A percentile compares a stretch with the other conserved stretches of the same genome.
Conservation (phyloP, 30 jellyfish, hydroid and myxozoan species). For the Rhopilema esculentum region DNA sequence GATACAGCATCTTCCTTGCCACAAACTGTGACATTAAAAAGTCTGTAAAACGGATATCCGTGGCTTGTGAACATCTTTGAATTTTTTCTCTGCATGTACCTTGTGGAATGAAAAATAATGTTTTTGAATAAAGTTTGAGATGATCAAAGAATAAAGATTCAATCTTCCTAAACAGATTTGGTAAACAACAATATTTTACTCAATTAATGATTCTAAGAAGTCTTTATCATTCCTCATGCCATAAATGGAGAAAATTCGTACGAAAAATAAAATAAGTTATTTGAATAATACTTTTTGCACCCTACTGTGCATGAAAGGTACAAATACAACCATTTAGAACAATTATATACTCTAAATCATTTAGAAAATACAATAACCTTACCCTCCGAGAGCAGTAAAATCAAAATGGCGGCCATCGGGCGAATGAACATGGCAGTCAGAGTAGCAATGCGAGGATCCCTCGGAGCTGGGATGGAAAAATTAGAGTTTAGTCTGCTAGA, state of each 20-base stretch:
- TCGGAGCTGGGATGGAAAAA: conserved; percentile 30
- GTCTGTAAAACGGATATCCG: conserved; percentile 77
- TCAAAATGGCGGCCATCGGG: conserved; percentile 68
- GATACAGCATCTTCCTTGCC: conserved; percentile 46
- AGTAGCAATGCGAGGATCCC: conserved; percentile 70
- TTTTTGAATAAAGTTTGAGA: not conserved
- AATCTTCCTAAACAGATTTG: too few species aligned
- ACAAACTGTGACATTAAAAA: conserved; percentile 72
- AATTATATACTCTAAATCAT: too few species aligned
- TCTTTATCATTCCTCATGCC: not conserved
- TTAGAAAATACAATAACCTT: too few species aligned
- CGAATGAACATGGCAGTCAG: conserved; percentile 47
- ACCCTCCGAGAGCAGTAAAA: conserved; percentile 66
- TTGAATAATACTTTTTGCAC: too few species aligned
- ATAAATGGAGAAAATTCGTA: not conserved
- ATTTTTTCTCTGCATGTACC: conserved; percentile 42
- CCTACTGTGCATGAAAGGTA: too few species aligned
- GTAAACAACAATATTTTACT: not conserved
- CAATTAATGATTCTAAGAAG: not conserved
- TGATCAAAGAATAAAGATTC: too few species aligned
- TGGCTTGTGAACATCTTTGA: conserved; percentile 72
- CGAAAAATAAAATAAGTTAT: too few species aligned
- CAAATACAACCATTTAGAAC: too few species aligned
- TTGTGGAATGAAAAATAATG: not conserved
- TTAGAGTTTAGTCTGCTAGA: too few species aligned